These are phyloP conservation scores for Rhodeus uyekii DNA, from an alignment of 2,797 vertebrate genomes.

Conservation along the genomic window DNA sequence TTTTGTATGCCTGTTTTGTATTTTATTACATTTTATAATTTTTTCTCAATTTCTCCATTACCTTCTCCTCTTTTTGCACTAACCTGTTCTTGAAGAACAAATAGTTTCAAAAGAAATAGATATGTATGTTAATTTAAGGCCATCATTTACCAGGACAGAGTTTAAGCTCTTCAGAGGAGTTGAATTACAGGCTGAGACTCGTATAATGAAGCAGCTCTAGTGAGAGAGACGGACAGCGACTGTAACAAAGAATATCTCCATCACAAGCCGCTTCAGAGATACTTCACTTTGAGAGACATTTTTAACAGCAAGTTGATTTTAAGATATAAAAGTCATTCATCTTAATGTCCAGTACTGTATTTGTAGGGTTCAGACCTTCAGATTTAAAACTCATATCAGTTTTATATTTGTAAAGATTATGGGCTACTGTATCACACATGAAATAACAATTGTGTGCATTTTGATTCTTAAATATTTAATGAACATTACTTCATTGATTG, in stretches of 20 bases:
- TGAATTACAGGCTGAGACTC: neutral
- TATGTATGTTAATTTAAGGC: neutral
- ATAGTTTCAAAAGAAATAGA: neutral
- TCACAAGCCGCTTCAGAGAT: neutral
- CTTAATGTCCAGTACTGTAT: neutral
- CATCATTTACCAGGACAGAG: too few relatives aligned
- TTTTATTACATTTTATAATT: neutral
- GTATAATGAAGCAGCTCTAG: neutral
- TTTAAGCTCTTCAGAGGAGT: slow-evolving; percentile 8
- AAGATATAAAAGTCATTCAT: neutral
- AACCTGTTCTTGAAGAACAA: neutral
- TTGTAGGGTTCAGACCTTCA: neutral
- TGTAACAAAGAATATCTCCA: neutral
- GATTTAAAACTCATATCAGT: neutral
- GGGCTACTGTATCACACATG: too few relatives aligned
- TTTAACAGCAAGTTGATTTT: neutral
- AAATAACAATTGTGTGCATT: neutral
- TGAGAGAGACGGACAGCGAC: neutral
- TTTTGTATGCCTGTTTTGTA: too few relatives aligned
- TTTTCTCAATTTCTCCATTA: too few relatives aligned
- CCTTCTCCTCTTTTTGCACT: neutral
- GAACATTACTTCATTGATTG: neutral
- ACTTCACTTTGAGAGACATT: neutral
- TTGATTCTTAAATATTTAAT: neutral
- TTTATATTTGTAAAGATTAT: neutral